Conservation (phyloP, 2,888 invertebrate genomes). For the Yponomeuta plumbellus region DNA sequence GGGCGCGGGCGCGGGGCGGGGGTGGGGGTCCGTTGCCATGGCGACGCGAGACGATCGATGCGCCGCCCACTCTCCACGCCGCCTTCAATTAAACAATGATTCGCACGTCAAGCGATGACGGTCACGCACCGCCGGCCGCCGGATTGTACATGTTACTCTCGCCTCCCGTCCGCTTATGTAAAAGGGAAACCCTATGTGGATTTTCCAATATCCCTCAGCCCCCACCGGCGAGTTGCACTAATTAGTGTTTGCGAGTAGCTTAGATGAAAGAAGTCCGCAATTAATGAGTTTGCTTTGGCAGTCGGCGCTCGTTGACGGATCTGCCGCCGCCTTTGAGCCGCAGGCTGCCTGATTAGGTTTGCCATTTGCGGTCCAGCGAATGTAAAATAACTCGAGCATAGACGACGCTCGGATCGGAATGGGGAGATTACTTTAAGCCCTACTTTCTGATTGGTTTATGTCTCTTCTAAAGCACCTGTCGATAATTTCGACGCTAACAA, state of each 20-base stretch:
- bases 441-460: neutral
- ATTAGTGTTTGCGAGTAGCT: conserved; percentile 24
- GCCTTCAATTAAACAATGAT: conserved; percentile 71
- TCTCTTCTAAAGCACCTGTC: neutral
- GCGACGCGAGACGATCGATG: conserved; percentile 71
- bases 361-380: conserved; percentile 19
- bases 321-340: conserved; percentile 18
- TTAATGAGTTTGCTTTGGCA: conserved; percentile 23
- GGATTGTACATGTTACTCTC: conserved; percentile 1
- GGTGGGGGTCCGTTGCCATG: conserved; percentile 50
- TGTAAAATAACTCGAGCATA: neutral
- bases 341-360: conserved; percentile 23
- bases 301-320: conserved; percentile 11
- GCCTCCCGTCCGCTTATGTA: neutral
- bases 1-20: conserved; percentile 32
- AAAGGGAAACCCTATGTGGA: neutral
- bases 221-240: conserved; percentile 20
- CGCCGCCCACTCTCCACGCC: conserved; percentile 36
- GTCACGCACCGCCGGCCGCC: conserved; percentile 35
- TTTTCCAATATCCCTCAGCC: neutral
- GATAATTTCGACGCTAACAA: neutral
- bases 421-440: neutral
- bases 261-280: conserved; percentile 23
- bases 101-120: conserved; percentile 61
- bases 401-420: neutral